These are phyloP conservation scores for Ceraclea dissimilis DNA, from an alignment of 2,888 invertebrate species.

Conservation along the genomic window DNA sequence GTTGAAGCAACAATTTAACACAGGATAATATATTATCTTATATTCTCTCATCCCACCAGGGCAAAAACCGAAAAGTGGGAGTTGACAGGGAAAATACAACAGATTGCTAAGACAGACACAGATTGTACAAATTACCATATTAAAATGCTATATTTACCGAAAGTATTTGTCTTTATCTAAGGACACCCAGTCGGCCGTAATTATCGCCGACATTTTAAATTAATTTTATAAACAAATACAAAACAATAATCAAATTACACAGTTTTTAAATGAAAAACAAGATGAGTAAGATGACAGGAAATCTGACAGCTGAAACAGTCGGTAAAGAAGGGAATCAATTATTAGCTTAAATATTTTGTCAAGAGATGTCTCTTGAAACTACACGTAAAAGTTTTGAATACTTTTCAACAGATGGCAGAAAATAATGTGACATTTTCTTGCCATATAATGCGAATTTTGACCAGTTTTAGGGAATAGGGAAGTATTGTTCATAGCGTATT, in stretches of 20 bases:
- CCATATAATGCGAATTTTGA: no score
- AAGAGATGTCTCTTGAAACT: not conserved
- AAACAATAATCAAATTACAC: not conserved
- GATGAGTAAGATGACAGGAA: not conserved
- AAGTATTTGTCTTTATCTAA: conserved; percentile 54
- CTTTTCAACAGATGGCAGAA: not conserved
- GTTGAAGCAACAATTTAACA: no score
- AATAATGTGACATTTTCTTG: no score
- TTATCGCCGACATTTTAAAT: conserved; percentile 44
- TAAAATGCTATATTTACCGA: conserved; percentile 36
- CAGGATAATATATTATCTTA: no score
- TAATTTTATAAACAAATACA: not conserved
- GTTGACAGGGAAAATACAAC: no score
- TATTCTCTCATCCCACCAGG: no score
- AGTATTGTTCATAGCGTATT: no score
- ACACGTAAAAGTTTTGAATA: not conserved
- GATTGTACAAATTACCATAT: no score
- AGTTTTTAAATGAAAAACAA: not conserved
- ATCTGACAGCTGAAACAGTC: not conserved
- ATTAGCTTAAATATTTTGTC: not conserved
- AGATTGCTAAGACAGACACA: no score
- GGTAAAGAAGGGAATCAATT: not conserved
- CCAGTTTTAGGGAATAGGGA: no score
- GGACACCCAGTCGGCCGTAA: conserved; percentile 59
- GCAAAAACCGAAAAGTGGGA: no score